Evolutionary conservation across 2,797 vertebrate genomes (phyloP).

Genomic region (Lacerta viridis): DNA sequence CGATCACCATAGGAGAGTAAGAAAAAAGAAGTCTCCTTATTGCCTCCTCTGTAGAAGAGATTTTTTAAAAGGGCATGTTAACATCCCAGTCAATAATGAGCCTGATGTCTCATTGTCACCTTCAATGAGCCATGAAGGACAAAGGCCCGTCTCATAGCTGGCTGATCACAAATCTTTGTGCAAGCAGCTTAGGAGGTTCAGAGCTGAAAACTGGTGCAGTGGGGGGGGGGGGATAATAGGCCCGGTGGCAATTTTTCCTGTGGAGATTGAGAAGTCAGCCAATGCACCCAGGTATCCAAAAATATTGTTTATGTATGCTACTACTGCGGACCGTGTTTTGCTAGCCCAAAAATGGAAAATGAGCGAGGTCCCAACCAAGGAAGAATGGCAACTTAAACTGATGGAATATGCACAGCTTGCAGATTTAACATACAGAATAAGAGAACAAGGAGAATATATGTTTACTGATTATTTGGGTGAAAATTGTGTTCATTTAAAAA

Average conservation of each 20-base stretch:
- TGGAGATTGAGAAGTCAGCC: not conserved
- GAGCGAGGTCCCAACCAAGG: too few species aligned
- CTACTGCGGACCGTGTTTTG: too few species aligned
- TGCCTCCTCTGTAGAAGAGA: constrained; percentile 31
- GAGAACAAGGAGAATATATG: too few species aligned
- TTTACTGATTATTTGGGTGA: too few species aligned
- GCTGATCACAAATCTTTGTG: constrained; percentile 36
- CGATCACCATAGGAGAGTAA: not conserved
- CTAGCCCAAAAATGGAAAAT: too few species aligned
- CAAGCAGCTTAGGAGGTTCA: constrained; percentile 15
- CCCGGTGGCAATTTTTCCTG: not conserved
- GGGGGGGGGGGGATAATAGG: constrained; percentile 16
- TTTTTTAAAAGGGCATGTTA: constrained; percentile 20
- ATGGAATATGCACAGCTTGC: too few species aligned
- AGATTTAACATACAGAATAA: too few species aligned
- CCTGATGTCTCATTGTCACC: constrained; percentile 41
- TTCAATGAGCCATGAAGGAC: constrained; percentile 59
- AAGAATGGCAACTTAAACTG: too few species aligned
- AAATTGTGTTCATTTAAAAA: too few species aligned
- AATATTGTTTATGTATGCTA: too few species aligned
- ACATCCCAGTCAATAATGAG: constrained; percentile 40
- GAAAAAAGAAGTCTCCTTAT: not conserved
- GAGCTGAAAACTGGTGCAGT: constrained; percentile 30
- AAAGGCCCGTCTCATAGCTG: not conserved
- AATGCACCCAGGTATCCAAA: not conserved